Base-by-base conservation (phyloP, 2,113 vertebrate genomes). In the Gulo gulo region DNA sequence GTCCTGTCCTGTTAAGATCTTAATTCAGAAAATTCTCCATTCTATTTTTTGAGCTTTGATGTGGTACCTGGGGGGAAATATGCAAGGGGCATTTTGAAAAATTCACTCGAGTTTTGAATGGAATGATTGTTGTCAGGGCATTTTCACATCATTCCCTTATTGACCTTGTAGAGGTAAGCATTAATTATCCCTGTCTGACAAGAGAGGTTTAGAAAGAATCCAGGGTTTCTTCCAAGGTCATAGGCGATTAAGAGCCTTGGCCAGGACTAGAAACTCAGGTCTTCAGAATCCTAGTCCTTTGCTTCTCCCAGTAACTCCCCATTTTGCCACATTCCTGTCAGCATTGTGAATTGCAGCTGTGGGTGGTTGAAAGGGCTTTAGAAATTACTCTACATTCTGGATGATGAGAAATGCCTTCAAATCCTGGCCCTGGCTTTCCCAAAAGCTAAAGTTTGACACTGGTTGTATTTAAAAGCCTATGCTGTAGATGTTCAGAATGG, bases 151-250 rank as follows among this genome's bases (percentile, higher is more conserved):
- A 80, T 74, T 45, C 50, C 47, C n/a, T 36, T 18, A 50, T 36
- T 92, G 80, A 76, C 69, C 36, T 94, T 88, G 52, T 83, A 59
- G 36, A 83, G 47, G 59, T 74, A 80, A 36, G 59, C 39, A 78
- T 94, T 94, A 84, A 52, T 94, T 76, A 94, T 90, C 39, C 39
- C 55, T 50, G 21, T 65, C 59, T 89, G 87, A 89, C 76, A 73
- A 23, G 4, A 13, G 55, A 88, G 57, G 50, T 91, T 95, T 97
- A 95, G 55, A 91, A 95, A 90, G 93, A 96, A 93, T 94, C 65
- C 36, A 94, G 83, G 45, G 31, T 94, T 80, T 95, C 73, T 81
- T 96, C 14, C 50, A 74, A 94, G 86, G 50, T 74, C 50, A 29
- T 31, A 67, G 81, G 42, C 71, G 36, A 91, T 59, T 47, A 96